Evolutionary conservation across 2,888 invertebrate genomes (phyloP).

Genomic region (Netelia inedita): DNA sequence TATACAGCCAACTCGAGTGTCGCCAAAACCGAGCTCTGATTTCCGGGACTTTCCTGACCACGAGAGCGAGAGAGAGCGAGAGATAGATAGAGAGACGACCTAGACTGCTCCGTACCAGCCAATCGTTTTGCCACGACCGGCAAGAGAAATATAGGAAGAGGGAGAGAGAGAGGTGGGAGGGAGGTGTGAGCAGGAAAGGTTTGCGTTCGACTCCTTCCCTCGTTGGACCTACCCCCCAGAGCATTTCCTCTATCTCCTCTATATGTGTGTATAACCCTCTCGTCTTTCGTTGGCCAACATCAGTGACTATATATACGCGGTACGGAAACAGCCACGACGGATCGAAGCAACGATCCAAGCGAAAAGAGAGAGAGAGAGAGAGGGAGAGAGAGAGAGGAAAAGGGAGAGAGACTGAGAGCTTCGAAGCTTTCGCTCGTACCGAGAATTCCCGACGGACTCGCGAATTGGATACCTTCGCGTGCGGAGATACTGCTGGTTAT

Average conservation of each 20-base stretch:
- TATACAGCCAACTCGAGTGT: constrained; percentile 3
- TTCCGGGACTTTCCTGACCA: constrained; percentile 55
- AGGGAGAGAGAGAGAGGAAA: neutral
- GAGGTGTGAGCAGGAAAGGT: constrained; percentile 19
- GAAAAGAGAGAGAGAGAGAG: constrained; percentile 14
- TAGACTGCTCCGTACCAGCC: constrained; percentile 37
- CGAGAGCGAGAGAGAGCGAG: neutral
- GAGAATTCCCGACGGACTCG: constrained; percentile 46
- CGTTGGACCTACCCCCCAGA: constrained; percentile 33
- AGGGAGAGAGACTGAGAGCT: constrained; percentile 3
- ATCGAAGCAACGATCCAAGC: constrained; percentile 4
- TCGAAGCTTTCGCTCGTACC: constrained; percentile 24
- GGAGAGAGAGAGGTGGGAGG: constrained; percentile 4
- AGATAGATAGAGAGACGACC: constrained; percentile 7
- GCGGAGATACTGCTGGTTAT: constrained; percentile 33
- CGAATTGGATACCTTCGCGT: constrained; percentile 55
- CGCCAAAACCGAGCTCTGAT: constrained; percentile 45
- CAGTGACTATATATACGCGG: constrained; percentile 8
- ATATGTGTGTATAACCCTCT: neutral
- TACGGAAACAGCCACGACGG: constrained; percentile 14
- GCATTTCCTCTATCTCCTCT: neutral
- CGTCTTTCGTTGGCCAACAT: constrained; percentile 24
- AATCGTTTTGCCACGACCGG: constrained; percentile 35
- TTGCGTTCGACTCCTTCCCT: constrained; percentile 9
- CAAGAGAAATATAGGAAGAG: neutral